phyloP scores from a whole-genome alignment of 1,140 invertebrate species.

The Dendroctonus ponderosae region DNA sequence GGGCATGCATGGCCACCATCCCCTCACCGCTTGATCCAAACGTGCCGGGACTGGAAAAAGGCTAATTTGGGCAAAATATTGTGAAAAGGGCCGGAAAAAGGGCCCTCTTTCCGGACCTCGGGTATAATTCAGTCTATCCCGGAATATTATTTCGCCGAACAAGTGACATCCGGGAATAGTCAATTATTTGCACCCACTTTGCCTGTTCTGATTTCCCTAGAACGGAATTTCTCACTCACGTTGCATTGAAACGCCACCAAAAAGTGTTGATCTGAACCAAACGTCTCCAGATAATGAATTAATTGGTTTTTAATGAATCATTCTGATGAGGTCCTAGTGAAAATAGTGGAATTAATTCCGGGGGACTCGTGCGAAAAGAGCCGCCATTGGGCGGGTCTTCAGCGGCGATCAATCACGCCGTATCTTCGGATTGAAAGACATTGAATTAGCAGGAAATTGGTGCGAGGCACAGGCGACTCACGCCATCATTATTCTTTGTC shows the following conservation, averaged over 20 bases:
- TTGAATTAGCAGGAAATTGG: conserved; percentile 51
- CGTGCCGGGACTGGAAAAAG: conserved; percentile 19
- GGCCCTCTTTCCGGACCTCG: conserved; percentile 5
- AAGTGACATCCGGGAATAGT: no score
- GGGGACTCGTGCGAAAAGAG: conserved; percentile 21
- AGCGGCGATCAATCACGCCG: conserved; percentile 47
- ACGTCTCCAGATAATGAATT: no score
- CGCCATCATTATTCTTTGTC: conserved; percentile 46
- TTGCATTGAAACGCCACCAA: no score
- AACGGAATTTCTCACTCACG: no score
- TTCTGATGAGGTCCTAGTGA: no score
- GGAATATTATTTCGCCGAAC: conserved; percentile 4
- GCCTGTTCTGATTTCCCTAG: no score
- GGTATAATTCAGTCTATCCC: background rate
- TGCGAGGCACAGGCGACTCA: conserved; percentile 40
- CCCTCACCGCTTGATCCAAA: conserved; percentile 12
- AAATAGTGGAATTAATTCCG: conserved; percentile 18
- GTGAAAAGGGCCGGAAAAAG: conserved; percentile 19
- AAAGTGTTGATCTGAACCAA: no score
- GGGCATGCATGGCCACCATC: conserved; percentile 19
- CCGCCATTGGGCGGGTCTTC: conserved; percentile 34
- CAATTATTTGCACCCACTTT: no score
- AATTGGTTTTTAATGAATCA: no score
- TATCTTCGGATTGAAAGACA: conserved; percentile 50
- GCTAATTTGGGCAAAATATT: conserved; percentile 22